A percentile compares a stretch with the other conserved stretches of the same genome.
These are phyloP conservation scores for Xenentodon cancila DNA, from an alignment of 2,797 vertebrate genomes.

Conservation along the genomic window DNA sequence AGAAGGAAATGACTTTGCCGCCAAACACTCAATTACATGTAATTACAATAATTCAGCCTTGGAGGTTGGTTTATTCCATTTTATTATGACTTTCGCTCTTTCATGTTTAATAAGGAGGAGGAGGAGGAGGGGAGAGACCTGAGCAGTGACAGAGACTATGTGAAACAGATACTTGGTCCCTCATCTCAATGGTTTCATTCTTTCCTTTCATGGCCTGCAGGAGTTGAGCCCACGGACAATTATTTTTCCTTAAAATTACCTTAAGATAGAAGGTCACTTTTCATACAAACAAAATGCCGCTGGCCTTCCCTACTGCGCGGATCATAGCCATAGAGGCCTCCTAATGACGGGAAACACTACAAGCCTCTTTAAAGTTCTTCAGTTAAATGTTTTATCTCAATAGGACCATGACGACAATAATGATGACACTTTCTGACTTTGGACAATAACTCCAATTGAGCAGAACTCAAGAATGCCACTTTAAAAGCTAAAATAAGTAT, in stretches of 20 bases:
- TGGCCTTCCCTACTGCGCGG: slow-evolving; percentile 15
- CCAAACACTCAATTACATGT: slow-evolving; percentile 81
- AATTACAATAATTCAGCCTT: slow-evolving; percentile 82
- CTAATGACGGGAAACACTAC: not conserved
- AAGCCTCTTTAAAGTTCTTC: too few relatives aligned
- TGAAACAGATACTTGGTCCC: slow-evolving; percentile 72
- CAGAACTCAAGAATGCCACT: too few relatives aligned
- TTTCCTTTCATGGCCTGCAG: slow-evolving; percentile 43
- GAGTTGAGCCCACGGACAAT: slow-evolving; percentile 36
- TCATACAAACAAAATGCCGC: slow-evolving; percentile 8
- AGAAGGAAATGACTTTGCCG: slow-evolving; percentile 78
- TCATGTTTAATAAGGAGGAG: slow-evolving; percentile 58
- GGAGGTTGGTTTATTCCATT: slow-evolving; percentile 80
- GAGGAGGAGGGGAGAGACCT: slow-evolving; percentile 11
- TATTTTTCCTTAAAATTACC: slow-evolving; percentile 53
- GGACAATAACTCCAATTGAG: too few relatives aligned
- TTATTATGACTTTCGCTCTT: slow-evolving; percentile 79
- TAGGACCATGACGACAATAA: too few relatives aligned
- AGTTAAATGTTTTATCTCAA: too few relatives aligned
- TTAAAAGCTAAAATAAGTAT: too few relatives aligned
- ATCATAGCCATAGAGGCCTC: slow-evolving; percentile 34
- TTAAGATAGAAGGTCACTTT: slow-evolving; percentile 17
- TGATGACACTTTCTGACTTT: too few relatives aligned
- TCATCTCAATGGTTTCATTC: slow-evolving; percentile 57
- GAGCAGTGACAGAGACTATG: slow-evolving; percentile 58